Evolutionary conservation across 1,140 invertebrate species (phyloP).

Genomic region (Chlorops oryzae): DNA sequence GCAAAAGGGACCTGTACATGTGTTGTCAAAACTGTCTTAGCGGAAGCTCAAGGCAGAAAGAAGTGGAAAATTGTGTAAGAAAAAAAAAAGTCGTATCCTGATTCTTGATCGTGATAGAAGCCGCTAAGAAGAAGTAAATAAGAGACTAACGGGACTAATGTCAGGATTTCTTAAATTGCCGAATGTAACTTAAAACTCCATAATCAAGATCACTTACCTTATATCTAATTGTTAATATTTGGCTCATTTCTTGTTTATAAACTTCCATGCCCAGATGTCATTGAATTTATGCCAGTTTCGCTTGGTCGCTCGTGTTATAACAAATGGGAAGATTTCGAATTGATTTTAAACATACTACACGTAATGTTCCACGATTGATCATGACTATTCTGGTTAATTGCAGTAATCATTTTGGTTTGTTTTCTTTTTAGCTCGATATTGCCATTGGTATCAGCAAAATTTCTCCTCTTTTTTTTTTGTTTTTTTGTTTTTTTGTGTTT

Average conservation of each 20-base stretch:
- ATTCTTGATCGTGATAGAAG: too few species aligned
- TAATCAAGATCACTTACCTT: not conserved
- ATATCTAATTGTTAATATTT: conserved; percentile 10
- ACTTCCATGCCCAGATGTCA: not conserved
- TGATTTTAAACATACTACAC: not conserved
- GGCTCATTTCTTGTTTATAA: not conserved
- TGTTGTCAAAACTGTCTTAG: too few species aligned
- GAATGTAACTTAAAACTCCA: not conserved
- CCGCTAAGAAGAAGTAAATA: not conserved
- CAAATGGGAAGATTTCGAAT: not conserved
- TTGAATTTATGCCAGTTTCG: too few species aligned
- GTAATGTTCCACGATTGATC: not conserved
- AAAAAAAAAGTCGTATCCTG: not conserved
- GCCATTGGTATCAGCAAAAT: not conserved
- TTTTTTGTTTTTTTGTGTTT: not conserved
- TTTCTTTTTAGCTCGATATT: not conserved
- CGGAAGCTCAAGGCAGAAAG: too few species aligned
- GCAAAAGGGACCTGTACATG: too few species aligned
- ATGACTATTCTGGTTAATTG: not conserved
- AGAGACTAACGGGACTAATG: not conserved
- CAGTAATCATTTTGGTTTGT: not conserved
- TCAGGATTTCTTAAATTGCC: not conserved
- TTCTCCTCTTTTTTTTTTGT: not conserved
- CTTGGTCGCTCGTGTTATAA: too few species aligned
- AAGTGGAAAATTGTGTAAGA: conserved; percentile 3